These are phyloP conservation scores for Drosophila kikkawai DNA, from an alignment of 1,140 invertebrate species.

Conservation along the genomic window DNA sequence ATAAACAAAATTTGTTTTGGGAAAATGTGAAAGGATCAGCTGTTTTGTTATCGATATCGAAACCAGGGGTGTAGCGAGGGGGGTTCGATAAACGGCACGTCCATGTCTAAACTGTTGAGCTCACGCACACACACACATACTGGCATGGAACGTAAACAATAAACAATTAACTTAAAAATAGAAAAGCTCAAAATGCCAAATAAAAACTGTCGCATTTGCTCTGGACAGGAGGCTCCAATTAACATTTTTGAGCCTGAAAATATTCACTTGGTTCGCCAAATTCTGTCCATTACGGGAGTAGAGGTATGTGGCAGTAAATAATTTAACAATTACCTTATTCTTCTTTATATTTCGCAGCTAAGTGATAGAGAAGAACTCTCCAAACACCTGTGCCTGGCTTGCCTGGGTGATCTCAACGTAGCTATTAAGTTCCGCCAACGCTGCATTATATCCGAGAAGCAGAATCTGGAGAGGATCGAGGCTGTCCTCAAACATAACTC, in stretches of 20 bases:
- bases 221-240: not conserved
- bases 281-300: slow-evolving; percentile 39
- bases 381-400: slow-evolving; percentile 24
- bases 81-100: not conserved
- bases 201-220: slow-evolving; percentile 37
- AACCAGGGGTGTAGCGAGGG: not conserved
- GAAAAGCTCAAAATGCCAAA: slow-evolving; percentile 13
- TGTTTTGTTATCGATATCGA: slow-evolving; percentile 11
- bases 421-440: slow-evolving; percentile 50
- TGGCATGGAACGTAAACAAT: slow-evolving; percentile 24
- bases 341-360: slow-evolving; percentile 10
- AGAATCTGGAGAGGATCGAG: slow-evolving; percentile 7
- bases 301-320: slow-evolving; percentile 15
- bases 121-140: no score
- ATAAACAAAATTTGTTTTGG: slow-evolving; percentile 23
- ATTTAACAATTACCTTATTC: not conserved
- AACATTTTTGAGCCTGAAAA: slow-evolving; percentile 40
- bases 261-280: slow-evolving; percentile 28
- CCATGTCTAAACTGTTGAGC: not conserved
- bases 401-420: slow-evolving; percentile 25
- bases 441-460: slow-evolving; percentile 50
- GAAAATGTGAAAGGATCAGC: slow-evolving; percentile 2
- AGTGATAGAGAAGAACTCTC: slow-evolving; percentile 17
- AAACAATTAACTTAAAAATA: slow-evolving; percentile 4
- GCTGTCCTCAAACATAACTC: not conserved